These are phyloP conservation scores for Apamea epomidion DNA, from an alignment of 2,888 invertebrate species.

Conservation along the genomic window DNA sequence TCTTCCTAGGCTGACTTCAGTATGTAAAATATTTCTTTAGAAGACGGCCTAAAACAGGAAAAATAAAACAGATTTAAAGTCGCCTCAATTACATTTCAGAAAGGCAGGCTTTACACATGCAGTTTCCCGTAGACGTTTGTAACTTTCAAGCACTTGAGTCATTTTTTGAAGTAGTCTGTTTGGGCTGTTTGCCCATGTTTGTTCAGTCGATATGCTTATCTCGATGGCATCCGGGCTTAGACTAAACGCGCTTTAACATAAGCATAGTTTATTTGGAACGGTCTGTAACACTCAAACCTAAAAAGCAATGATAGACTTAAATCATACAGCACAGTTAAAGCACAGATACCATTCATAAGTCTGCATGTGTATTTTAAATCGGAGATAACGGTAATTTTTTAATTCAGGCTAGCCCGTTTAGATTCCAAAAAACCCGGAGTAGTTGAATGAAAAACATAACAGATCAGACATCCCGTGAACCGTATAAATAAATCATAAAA, in stretches of 20 bases:
- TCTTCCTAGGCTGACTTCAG: background rate
- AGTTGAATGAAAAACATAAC: conserved; percentile 39
- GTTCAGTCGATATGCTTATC: conserved; percentile 50
- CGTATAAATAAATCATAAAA: conserved; percentile 54
- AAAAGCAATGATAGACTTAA: background rate
- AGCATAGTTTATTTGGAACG: conserved; percentile 1
- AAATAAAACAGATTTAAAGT: background rate
- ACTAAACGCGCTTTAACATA: background rate
- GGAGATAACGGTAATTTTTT: conserved; percentile 40
- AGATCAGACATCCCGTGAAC: conserved; percentile 34
- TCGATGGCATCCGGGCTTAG: conserved; percentile 48
- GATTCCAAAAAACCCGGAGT: conserved; percentile 31
- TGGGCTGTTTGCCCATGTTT: conserved; percentile 30
- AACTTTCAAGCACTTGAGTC: background rate
- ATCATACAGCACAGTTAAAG: background rate
- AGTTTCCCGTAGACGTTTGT: background rate
- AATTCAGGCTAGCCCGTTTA: conserved; percentile 13
- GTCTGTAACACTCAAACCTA: background rate
- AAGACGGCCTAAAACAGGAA: background rate
- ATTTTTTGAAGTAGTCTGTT: conserved; percentile 34
- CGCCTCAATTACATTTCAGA: background rate
- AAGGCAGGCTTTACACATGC: background rate
- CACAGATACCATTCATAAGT: background rate
- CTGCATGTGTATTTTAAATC: conserved; percentile 20
- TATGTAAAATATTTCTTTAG: background rate